Percentiles rank a stretch among this genome's conserved stretches.
Conservation (phyloP, 2,888 invertebrate genomes). For the Hipparchia sbordonii region DNA sequence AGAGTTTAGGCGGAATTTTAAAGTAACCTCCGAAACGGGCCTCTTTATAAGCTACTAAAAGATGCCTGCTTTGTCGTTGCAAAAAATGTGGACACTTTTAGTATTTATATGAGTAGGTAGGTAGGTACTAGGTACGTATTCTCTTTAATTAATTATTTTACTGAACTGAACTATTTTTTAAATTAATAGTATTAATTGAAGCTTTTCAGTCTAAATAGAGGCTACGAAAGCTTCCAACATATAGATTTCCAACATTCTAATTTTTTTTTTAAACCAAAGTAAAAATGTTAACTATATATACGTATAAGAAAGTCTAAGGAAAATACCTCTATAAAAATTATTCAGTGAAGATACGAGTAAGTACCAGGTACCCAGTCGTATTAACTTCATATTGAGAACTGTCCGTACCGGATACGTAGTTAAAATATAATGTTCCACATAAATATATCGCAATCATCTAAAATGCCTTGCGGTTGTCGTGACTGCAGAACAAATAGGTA, state of each 20-base stretch:
- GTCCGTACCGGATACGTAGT: constrained; percentile 10
- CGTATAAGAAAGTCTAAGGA: not conserved
- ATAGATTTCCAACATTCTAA: too few relatives aligned
- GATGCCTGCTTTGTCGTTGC: not conserved
- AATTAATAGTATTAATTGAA: too few relatives aligned
- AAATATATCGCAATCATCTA: constrained; percentile 29
- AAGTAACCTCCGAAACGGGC: constrained; percentile 26
- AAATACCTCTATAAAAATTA: not conserved
- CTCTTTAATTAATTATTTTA: not conserved
- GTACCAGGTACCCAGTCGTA: not conserved
- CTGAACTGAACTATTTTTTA: too few relatives aligned
- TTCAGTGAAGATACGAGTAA: not conserved
- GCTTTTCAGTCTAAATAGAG: too few relatives aligned
- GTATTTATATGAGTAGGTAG: not conserved
- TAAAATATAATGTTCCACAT: constrained; percentile 17
- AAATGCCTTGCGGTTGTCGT: constrained; percentile 34
- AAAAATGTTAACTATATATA: too few relatives aligned
- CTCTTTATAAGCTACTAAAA: constrained; percentile 10
- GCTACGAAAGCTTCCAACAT: too few relatives aligned
- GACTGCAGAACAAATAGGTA: constrained; percentile 33
- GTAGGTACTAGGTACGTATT: not conserved
- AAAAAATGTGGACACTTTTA: constrained; percentile 8
- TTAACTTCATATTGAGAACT: constrained; percentile 5
- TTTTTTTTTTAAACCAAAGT: too few relatives aligned
- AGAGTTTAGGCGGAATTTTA: constrained; percentile 29